phyloP scores from a whole-genome alignment of 2,113 vertebrate genomes.

The Paralichthys olivaceus region DNA sequence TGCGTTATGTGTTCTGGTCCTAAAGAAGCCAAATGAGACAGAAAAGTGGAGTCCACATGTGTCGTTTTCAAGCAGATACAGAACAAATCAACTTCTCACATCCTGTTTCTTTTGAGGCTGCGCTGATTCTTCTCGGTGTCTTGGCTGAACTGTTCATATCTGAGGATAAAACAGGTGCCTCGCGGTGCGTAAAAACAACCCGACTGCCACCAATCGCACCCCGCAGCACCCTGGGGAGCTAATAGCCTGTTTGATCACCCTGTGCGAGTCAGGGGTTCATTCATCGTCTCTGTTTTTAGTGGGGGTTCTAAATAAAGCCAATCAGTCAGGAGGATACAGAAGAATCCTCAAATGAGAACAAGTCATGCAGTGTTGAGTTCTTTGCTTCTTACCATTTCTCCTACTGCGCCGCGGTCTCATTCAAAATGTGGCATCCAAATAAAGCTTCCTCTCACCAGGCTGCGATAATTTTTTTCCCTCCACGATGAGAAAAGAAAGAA shows the following conservation, averaged over 20 bases:
- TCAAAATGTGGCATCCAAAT: not conserved
- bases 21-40: not conserved
- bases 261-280: too few species aligned
- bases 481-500: not conserved
- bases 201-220: too few species aligned
- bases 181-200: slow-evolving; percentile 7
- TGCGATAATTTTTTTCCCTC: not conserved
- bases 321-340: too few species aligned
- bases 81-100: slow-evolving; percentile 20
- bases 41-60: not conserved
- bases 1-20: not conserved
- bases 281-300: too few species aligned
- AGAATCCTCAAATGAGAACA: not conserved
- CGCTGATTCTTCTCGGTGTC: not conserved
- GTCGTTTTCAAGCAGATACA: not conserved
- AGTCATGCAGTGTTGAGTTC: slow-evolving; percentile 20
- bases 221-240: too few species aligned
- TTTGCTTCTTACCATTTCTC: slow-evolving; percentile 61
- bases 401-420: slow-evolving; percentile 27
- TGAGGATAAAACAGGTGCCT: slow-evolving; percentile 25
- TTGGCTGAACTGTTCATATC: not conserved
- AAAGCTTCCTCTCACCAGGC: not conserved
- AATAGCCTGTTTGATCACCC: too few species aligned
- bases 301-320: too few species aligned
- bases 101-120: not conserved